Evolutionary conservation across 1,140 invertebrate species (phyloP), one percentile per base, ranked within the genome.

Genomic region (Zaprionus capensis): DNA sequence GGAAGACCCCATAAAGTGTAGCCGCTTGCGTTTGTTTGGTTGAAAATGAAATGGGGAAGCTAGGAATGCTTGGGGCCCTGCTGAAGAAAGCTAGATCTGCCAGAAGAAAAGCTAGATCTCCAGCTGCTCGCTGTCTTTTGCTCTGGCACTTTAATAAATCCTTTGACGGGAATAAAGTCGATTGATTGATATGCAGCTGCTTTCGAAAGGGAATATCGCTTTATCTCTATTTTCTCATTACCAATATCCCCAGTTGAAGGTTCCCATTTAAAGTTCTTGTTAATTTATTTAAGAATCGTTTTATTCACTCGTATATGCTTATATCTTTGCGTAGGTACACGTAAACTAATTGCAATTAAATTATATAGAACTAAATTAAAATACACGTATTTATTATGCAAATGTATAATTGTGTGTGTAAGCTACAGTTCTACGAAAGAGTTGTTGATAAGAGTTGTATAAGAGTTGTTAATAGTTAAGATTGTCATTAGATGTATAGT

Each of bases 321-420:
- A 61, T 82, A 76, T 86, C 73, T 70, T 79, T 84, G 62, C 62
- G 74, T 76, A 72, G 69, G 70, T 76, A 76, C 73, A 51, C 56
- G 68, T 71, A 76, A 76, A 55, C 62, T 71, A 76, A 65, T 65
- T 61, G 34, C 61, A 85, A 68, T 74, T 84, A 82, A 72, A 57
- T 70, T 81, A 81, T 22, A 66, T 77, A 71, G 74, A 79, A 75
- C 69, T 68, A 82, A 71, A 63, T 67, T 78, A 81, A 71, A 58
- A 67, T 86, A 68, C 56, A 59, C 49, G 26, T 56, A 46, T 46
- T 17, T 46, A 7, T 2, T 44, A 65, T 65, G 15, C 41, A 49
- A 44, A 68, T 51, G 31, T 55, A 71, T 31, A 68, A 73, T 53
- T 67, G 51, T 63, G 63, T 67, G 77, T 68, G 73, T 64, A 71